Base-by-base conservation (phyloP, 2,888 invertebrate genomes). In the Synanthedon andrenaeformis region DNA sequence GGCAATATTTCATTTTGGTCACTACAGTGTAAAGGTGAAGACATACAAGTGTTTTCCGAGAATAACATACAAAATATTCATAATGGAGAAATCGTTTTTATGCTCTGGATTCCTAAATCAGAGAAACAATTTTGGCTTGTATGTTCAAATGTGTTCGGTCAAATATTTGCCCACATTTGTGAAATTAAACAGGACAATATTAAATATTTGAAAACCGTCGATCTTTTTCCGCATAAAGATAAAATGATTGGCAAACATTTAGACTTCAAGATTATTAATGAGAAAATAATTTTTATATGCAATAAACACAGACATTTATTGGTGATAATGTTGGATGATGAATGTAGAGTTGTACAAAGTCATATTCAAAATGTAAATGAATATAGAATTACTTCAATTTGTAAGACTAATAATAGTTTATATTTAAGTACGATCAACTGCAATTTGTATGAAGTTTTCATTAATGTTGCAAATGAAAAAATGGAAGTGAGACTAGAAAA, bases 271-370 rank as follows among this genome's bases (percentile, higher is more conserved):
- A 52, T 59, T 6, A 55, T 64, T 4, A 59, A 69, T 42, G 62
- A 71, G n/a, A 67, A 74, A 42, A 58, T 76, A 5, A 53, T 81
- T 52, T 53, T 83, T 28, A 14, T 80, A 2, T 84, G 61, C 55
- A 72, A 66, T 54, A 87, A 87, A 70, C 69, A 83, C 53, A 76
- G 85, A 64, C 79, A 85, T 70, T 60, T 87, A 52, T 42, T 84
- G 1, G 57, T 70, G 6, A 68, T 75, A 57, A 54, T 76, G 54
- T 57, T 82, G 28, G 72, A 79, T 56, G 54, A 63, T 10, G 56
- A 70, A 11, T 69, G 67, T 49, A 70, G 67, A 49, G 56, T 77
- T 4, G 8, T 78, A 41, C 65, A 69, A 4, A 70, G 83, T 56
- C 63, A 62, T 58, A 50, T 76, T 1, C 66, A 71, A 41, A 79